Evolutionary conservation across 2,888 invertebrate species (phyloP), one percentile per base, ranked within the genome.

Genomic region (Drosophila falleni): DNA sequence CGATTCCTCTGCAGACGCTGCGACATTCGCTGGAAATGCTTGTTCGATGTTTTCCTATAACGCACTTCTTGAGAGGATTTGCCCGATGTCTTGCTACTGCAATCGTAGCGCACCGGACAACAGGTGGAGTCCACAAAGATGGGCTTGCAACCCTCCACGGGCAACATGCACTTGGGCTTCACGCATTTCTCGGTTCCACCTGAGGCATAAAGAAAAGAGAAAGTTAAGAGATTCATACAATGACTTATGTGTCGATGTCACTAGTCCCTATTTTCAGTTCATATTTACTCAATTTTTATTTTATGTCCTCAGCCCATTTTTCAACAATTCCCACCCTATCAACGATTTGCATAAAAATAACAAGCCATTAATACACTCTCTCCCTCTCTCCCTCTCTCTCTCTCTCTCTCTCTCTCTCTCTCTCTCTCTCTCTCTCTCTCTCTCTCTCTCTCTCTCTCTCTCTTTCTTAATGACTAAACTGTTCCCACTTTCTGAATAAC

Each of bases 31-130:
- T 90, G 80, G 42, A 91, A 92, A 61, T 92, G 92, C 65, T 92
- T 92, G 42, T 92, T 92, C 2, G 90, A 84, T 15, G 83, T 90
- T 70, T 91, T 90, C 3, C 91, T 80, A 58, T 90, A 90, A 58
- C 90, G 89, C n/a, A 91, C 89, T 53, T 91, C 90, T 44, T 91
- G 90, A 0, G 92, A 91, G 0, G 92, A 91, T 56, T 91, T 91
- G 0, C 92, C 90, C 0, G 91, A 89, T 4, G 90, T 87, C 58
- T 92, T 92, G 41, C 87, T 80, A 51, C 88, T 90, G 91, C 96
- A 97, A 91, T 96, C 95, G 93, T 97, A 97, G 69, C 96, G 94
- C 64, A 96, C 94, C 0, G 97, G 97, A 90, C 97, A 97, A 92
- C 97, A 97, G 9, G 92, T 90, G 29, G 92, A 91, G 65, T 92